Evolutionary conservation across 1,140 invertebrate genomes (phyloP).

Genomic region (Rhopalosiphum maidis): DNA sequence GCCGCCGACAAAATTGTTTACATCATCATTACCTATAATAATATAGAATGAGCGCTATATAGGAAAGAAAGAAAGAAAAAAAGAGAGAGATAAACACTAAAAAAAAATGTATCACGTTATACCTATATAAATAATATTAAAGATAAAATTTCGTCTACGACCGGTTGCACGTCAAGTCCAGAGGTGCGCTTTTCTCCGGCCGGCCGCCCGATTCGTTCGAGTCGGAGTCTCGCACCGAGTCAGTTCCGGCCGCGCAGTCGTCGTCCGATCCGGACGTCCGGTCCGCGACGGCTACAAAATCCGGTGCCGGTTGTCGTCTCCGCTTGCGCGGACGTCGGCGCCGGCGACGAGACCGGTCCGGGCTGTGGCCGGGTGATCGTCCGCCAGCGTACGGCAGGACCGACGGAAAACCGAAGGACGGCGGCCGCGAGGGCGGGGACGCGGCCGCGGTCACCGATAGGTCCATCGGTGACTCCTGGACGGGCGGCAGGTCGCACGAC

Average conservation of each 20-base stretch:
- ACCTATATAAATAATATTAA: not conserved
- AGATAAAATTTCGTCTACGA: not conserved
- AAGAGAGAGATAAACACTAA: not conserved
- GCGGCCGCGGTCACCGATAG: constrained; percentile 52
- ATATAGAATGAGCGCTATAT: not conserved
- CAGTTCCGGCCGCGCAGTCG: not conserved
- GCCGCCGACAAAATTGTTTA: not conserved
- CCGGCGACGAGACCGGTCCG: not conserved
- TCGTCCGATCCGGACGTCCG: not conserved
- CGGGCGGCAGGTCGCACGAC: not conserved
- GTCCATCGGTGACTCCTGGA: constrained; percentile 59
- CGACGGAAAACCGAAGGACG: not conserved
- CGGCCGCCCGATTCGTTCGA: not conserved
- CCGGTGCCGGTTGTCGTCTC: not conserved
- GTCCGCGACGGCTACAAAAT: not conserved
- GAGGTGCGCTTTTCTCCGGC: not conserved
- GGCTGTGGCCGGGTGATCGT: not conserved
- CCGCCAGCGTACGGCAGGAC: constrained; percentile 45
- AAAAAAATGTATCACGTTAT: not conserved
- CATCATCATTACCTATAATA: not conserved
- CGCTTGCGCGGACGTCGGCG: not conserved
- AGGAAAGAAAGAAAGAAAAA: not conserved
- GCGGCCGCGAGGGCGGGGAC: not conserved
- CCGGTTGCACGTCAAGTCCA: constrained; percentile 19
- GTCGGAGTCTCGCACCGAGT: not conserved